phyloP scores from a whole-genome alignment of 1,140 invertebrate genomes.

The Tetramorium simillimum region DNA sequence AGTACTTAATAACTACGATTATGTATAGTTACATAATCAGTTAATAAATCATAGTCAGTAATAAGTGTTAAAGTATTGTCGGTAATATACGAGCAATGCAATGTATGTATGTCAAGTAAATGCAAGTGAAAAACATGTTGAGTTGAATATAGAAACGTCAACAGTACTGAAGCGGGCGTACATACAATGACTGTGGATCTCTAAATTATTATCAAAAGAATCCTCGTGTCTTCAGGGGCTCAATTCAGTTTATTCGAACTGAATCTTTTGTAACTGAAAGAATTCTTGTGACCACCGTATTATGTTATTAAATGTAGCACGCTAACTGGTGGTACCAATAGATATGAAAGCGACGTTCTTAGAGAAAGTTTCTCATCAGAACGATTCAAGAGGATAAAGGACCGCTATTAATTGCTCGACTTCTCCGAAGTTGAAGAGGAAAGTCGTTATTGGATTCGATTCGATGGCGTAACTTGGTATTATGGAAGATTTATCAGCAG shows the following conservation, averaged over 20 bases:
- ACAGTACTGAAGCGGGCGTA: neutral
- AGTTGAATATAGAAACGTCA: neutral
- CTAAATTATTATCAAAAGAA: conserved; percentile 21
- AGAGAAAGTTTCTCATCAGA: conserved; percentile 67
- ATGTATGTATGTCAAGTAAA: neutral
- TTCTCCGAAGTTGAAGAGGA: conserved; percentile 67
- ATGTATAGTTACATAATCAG: neutral
- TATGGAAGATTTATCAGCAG: conserved; percentile 50
- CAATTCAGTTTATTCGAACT: conserved; percentile 17
- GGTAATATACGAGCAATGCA: neutral
- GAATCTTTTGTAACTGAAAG: conserved; percentile 16
- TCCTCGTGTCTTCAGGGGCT: neutral
- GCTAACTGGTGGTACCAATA: conserved; percentile 64
- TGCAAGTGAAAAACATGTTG: neutral
- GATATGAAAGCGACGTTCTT: conserved; percentile 55
- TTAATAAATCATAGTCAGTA: neutral
- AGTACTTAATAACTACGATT: neutral
- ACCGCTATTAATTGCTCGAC: conserved; percentile 73
- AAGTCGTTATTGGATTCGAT: conserved; percentile 71
- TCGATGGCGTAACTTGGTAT: conserved; percentile 65
- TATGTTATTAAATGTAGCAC: conserved; percentile 37
- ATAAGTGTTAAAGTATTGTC: neutral
- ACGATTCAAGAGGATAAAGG: conserved; percentile 69
- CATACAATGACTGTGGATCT: conserved; percentile 3
- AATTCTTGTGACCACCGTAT: conserved; percentile 19